phyloP scores from a whole-genome alignment of 1,140 invertebrate genomes.

The Plodia interpunctella region DNA sequence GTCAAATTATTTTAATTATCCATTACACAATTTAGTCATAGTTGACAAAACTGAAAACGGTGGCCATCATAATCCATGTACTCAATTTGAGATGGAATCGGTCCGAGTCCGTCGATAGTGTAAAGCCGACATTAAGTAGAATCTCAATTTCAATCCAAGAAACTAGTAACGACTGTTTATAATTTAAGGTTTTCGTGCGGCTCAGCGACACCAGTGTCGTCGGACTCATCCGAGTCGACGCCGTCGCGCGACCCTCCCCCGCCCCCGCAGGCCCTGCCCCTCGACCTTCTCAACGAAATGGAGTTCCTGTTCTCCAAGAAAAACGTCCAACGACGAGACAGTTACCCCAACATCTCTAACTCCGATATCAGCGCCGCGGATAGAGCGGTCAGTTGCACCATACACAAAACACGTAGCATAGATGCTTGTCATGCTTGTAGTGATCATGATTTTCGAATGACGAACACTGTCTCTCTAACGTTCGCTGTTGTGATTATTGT shows the following conservation, averaged over 20 bases:
- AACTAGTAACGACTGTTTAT: too few species aligned
- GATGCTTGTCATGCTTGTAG: slow-evolving; percentile 32
- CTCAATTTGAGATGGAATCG: too few species aligned
- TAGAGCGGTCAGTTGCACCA: slow-evolving; percentile 48
- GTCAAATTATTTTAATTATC: too few species aligned
- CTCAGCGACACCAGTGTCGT: slow-evolving; percentile 61
- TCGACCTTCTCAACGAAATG: slow-evolving; percentile 63
- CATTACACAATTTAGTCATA: too few species aligned
- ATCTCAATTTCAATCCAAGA: too few species aligned
- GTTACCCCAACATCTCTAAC: slow-evolving; percentile 45
- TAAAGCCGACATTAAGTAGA: too few species aligned
- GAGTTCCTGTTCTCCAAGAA: slow-evolving; percentile 51
- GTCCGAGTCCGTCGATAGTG: too few species aligned
- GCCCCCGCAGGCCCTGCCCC: slow-evolving; percentile 39
- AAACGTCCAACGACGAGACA: slow-evolving; percentile 43
- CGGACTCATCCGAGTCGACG: slow-evolving; percentile 55
- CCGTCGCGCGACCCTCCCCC: slow-evolving; percentile 32
- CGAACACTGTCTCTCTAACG: neutral
- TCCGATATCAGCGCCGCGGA: slow-evolving; percentile 47
- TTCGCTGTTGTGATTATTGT: too few species aligned
- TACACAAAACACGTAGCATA: slow-evolving; percentile 1
- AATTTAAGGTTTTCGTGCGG: slow-evolving; percentile 57
- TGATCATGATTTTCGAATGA: slow-evolving; percentile 28
- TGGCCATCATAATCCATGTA: too few species aligned
- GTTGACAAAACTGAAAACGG: too few species aligned